Evolutionary conservation across 2,888 invertebrate genomes (phyloP).

Genomic region (Drosophila mettleri): DNA sequence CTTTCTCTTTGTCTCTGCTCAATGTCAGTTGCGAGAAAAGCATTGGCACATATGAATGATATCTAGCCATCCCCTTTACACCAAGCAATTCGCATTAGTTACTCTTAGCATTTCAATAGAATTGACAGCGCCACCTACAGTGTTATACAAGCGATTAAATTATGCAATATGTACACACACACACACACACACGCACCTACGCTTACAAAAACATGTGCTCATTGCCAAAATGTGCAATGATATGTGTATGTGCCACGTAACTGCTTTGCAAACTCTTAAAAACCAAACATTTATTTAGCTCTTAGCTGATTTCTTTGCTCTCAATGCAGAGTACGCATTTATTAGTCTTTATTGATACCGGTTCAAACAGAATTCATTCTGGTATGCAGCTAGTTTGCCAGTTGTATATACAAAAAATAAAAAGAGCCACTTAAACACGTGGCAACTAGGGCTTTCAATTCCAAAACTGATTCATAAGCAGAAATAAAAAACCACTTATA

Average conservation of each 20-base stretch:
- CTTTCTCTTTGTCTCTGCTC: slow-evolving; percentile 21
- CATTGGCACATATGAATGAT: slow-evolving; percentile 4
- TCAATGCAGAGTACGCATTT: slow-evolving; percentile 6
- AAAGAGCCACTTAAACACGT: slow-evolving; percentile 19
- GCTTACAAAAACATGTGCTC: slow-evolving; percentile 4
- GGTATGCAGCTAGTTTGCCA: slow-evolving; percentile 2
- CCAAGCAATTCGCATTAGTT: slow-evolving; percentile 6
- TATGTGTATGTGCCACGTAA: slow-evolving; percentile 18
- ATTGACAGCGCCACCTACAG: slow-evolving; percentile 34
- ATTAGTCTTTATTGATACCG: slow-evolving; percentile 21
- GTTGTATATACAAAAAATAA: background rate
- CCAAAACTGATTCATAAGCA: slow-evolving; percentile 45
- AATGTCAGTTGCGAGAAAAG: slow-evolving; percentile 44
- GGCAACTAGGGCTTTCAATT: slow-evolving; percentile 13
- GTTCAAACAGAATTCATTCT: slow-evolving; percentile 10
- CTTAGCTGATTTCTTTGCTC: slow-evolving; percentile 1
- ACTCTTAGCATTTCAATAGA: slow-evolving; percentile 25
- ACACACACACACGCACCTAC: background rate
- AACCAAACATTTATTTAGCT: background rate
- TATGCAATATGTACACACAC: slow-evolving; percentile 42
- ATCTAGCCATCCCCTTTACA: slow-evolving; percentile 33
- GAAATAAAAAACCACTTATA: slow-evolving; percentile 17
- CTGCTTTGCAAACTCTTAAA: background rate
- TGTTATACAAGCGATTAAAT: slow-evolving; percentile 51
- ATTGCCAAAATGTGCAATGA: slow-evolving; percentile 30